Conservation (phyloP, 2,888 invertebrate species). For the Tenthredo notha region DNA sequence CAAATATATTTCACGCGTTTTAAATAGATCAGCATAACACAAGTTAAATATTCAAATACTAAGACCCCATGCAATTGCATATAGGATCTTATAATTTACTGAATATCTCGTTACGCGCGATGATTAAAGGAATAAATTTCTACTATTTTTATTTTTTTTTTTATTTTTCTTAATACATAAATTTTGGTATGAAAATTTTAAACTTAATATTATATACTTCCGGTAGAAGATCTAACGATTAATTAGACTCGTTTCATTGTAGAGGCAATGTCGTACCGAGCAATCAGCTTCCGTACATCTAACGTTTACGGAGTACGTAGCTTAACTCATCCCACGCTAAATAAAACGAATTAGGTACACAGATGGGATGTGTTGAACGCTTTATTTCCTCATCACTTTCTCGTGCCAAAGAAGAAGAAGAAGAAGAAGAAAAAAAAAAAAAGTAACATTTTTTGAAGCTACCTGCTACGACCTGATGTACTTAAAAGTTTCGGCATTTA, state of each 20-base stretch:
- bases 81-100: not conserved
- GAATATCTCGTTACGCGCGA: not conserved
- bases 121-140: not conserved
- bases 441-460: not conserved
- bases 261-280: not conserved
- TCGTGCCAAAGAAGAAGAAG: not conserved
- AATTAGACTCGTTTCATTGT: slow-evolving; percentile 23
- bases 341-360: slow-evolving; percentile 9
- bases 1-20: not conserved
- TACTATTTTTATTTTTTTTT: not conserved
- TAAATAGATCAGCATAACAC: too few relatives aligned
- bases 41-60: not conserved
- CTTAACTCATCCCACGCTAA: slow-evolving; percentile 26
- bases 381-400: slow-evolving; percentile 14
- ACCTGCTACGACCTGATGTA: too few relatives aligned
- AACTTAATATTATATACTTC: not conserved
- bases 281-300: slow-evolving; percentile 30
- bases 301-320: not conserved
- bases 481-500: too few relatives aligned
- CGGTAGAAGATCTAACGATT: slow-evolving; percentile 23
- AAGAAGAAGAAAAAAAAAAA: too few relatives aligned
- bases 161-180: too few relatives aligned
- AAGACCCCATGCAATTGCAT: not conserved
- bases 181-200: not conserved
- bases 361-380: not conserved